Evolutionary conservation across 2,113 vertebrate species (phyloP).

Genomic region (Suncus etruscus): DNA sequence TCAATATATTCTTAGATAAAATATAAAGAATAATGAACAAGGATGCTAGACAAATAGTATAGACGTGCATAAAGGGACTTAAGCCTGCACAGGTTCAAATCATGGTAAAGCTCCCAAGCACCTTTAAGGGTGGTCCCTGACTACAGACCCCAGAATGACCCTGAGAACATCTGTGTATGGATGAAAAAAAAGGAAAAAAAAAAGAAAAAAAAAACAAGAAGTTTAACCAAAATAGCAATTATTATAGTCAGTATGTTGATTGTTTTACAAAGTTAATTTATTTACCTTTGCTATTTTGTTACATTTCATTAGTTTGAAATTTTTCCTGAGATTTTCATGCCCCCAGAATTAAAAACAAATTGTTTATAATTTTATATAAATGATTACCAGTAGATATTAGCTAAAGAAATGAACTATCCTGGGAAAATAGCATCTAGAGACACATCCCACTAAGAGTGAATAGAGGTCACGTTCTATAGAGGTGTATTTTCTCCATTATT

Average conservation of each 20-base stretch:
- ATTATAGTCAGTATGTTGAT: background rate
- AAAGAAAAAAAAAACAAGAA: no score
- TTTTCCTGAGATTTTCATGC: background rate
- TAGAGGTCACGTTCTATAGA: background rate
- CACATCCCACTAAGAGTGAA: background rate
- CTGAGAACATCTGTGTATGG: no score
- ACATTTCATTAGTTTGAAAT: conserved; percentile 19
- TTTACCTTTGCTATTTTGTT: background rate
- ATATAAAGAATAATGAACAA: conserved; percentile 23
- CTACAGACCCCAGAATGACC: no score
- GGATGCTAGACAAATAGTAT: no score
- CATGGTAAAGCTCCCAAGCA: no score
- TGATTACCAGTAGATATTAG: background rate
- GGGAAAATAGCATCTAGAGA: background rate
- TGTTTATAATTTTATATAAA: background rate
- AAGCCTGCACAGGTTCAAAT: no score
- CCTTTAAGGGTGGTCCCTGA: no score
- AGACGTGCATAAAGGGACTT: no score
- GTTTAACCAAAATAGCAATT: background rate
- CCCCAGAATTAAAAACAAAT: conserved; percentile 25
- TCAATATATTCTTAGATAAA: conserved; percentile 19
- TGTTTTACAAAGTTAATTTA: conserved; percentile 44
- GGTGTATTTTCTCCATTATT: background rate
- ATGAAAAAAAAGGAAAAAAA: no score
- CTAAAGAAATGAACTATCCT: background rate